These are phyloP conservation scores for Drosophila basisetae DNA, from an alignment of 2,888 invertebrate genomes.

Conservation along the genomic window DNA sequence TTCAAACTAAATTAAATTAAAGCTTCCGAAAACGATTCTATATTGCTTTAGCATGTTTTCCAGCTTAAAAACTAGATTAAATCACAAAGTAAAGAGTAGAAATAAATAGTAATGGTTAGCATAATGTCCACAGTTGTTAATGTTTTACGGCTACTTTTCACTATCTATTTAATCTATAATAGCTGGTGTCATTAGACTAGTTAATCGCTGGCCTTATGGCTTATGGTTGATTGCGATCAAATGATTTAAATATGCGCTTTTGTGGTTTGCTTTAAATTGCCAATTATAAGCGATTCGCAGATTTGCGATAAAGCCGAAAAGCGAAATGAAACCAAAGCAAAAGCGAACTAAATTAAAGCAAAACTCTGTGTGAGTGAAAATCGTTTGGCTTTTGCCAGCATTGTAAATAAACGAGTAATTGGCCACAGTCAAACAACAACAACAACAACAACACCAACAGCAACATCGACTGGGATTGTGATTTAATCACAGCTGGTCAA, in stretches of 20 bases:
- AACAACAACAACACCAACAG: constrained; percentile 11
- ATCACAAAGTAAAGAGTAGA: background rate
- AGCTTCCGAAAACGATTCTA: background rate
- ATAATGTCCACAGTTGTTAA: background rate
- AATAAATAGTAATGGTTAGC: background rate
- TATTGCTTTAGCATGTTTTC: background rate
- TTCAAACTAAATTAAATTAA: background rate
- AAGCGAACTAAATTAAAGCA: constrained; percentile 50
- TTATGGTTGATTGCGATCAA: constrained; percentile 43
- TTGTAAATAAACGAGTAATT: constrained; percentile 77
- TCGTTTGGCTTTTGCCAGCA: constrained; percentile 50
- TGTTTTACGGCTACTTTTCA: background rate
- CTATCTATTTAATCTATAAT: background rate
- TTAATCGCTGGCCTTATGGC: constrained; percentile 42
- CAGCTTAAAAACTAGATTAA: background rate
- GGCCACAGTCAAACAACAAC: constrained; percentile 51
- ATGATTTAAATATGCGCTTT: constrained; percentile 69
- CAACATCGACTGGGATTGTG: constrained; percentile 47
- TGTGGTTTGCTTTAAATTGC: constrained; percentile 70
- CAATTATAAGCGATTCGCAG: constrained; percentile 68
- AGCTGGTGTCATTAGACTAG: constrained; percentile 22
- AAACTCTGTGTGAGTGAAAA: constrained; percentile 35
- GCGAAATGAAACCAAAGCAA: constrained; percentile 29
- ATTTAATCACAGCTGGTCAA: constrained; percentile 70
- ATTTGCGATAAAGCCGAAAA: constrained; percentile 61